Evolutionary conservation across 2,888 invertebrate species (phyloP).

Genomic region (Mayetiola destructor): DNA sequence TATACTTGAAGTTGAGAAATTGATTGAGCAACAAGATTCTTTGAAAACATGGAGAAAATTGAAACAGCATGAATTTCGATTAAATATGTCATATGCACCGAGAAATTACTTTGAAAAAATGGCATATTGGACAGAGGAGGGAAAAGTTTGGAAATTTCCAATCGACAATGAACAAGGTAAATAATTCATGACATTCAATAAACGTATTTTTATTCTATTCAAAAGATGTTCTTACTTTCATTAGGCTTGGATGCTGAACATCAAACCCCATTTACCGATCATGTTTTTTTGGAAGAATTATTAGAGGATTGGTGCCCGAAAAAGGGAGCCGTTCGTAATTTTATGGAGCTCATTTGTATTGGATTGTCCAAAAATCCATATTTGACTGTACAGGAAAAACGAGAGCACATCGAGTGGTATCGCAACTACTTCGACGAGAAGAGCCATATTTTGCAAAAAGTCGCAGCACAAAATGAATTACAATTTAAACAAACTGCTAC

Average conservation of each 20-base stretch:
- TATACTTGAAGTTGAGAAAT: conserved; percentile 40
- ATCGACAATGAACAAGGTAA: conserved; percentile 92
- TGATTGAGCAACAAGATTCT: conserved; percentile 25
- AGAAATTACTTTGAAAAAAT: conserved; percentile 85
- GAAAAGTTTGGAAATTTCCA: conserved; percentile 93
- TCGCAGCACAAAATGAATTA: too few relatives aligned
- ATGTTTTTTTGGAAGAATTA: conserved; percentile 80
- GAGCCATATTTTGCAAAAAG: conserved; percentile 43
- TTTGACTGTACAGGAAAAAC: conserved; percentile 73
- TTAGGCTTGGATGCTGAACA: conserved; percentile 50
- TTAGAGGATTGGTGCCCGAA: conserved; percentile 80
- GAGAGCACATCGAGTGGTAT: conserved; percentile 83
- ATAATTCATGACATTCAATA: background rate
- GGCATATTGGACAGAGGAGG: conserved; percentile 84
- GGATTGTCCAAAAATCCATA: conserved; percentile 92
- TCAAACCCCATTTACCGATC: conserved; percentile 75
- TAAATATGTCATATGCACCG: conserved; percentile 57
- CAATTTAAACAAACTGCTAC: too few relatives aligned
- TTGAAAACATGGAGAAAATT: conserved; percentile 55
- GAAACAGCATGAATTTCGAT: conserved; percentile 48
- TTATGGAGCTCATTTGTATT: conserved; percentile 90
- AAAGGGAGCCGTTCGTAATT: conserved; percentile 82
- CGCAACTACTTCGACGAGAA: conserved; percentile 76
- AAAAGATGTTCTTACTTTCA: background rate
- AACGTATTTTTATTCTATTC: background rate